Evolutionary conservation across 1,140 invertebrate species (phyloP).

Genomic region (Lepidostoma basale): DNA sequence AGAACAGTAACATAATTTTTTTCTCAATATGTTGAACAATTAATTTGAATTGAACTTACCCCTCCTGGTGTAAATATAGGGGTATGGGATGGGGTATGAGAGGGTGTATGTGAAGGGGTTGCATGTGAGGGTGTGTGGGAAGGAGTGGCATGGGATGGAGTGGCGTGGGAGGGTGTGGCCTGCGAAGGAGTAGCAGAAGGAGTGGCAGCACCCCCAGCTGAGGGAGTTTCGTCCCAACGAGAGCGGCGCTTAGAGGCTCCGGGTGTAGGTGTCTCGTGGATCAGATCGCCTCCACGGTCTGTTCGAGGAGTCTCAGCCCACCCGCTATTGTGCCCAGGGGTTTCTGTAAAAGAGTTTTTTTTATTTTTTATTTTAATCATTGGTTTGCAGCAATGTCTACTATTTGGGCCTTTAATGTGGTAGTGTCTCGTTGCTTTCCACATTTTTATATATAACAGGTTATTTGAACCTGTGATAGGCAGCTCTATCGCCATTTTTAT

Average conservation of each 20-base stretch:
- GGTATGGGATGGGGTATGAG: conserved; percentile 56
- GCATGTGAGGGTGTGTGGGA: conserved; percentile 64
- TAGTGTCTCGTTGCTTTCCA: no score
- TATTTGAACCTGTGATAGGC: no score
- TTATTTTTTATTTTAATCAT: conserved; percentile 39
- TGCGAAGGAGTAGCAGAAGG: conserved; percentile 77
- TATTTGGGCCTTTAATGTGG: no score
- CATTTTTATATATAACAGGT: no score
- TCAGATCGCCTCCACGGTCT: conserved; percentile 83
- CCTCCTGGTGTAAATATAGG: conserved; percentile 72
- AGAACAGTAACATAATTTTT: no score
- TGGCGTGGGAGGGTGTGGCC: conserved; percentile 71
- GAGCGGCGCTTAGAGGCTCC: conserved; percentile 90
- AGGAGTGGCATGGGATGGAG: conserved; percentile 66
- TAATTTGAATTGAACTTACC: conserved; percentile 51
- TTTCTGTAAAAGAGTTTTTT: conserved; percentile 70
- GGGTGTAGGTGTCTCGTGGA: conserved; percentile 91
- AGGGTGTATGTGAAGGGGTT: conserved; percentile 64
- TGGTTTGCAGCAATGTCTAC: no score
- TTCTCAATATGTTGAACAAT: background rate
- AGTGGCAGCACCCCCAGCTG: conserved; percentile 68
- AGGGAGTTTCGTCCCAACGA: conserved; percentile 98
- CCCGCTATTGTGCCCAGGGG: conserved; percentile 90
- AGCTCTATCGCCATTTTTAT: no score
- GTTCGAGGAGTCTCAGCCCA: conserved; percentile 98